Percentiles rank a stretch among this genome's conserved stretches.
phyloP scores from a whole-genome alignment of 30 jellyfish, hydroid and myxozoan species.

The Rhopilema esculentum region DNA sequence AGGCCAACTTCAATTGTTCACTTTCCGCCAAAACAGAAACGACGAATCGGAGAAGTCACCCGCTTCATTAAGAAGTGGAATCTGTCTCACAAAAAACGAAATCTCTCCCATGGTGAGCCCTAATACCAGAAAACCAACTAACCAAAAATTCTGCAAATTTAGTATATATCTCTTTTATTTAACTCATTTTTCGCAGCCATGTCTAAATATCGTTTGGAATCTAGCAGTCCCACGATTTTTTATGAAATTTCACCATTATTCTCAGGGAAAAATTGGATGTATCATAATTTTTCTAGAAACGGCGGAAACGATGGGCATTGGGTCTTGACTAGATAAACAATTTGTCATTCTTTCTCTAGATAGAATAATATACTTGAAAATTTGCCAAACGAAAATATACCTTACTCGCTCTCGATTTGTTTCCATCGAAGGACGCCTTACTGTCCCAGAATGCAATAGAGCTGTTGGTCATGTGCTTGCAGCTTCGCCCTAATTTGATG shows the following conservation, averaged over 20 bases:
- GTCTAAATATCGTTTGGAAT: background rate
- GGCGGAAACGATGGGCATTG: too few relatives aligned
- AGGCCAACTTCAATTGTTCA: slow-evolving; percentile 90
- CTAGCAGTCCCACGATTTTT: background rate
- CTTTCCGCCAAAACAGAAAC: slow-evolving; percentile 43
- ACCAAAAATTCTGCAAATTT: too few relatives aligned
- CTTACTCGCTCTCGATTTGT: background rate
- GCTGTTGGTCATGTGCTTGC: slow-evolving; percentile 95
- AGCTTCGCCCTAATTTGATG: slow-evolving; percentile 88
- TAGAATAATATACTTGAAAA: too few relatives aligned
- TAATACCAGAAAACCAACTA: too few relatives aligned
- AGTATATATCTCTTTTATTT: too few relatives aligned
- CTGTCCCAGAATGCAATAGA: slow-evolving; percentile 82
- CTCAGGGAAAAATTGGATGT: too few relatives aligned
- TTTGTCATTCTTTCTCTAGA: too few relatives aligned
- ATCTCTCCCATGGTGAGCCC: slow-evolving; percentile 51
- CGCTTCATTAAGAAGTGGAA: slow-evolving; percentile 53
- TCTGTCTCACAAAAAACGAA: slow-evolving; percentile 50
- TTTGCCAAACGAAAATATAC: too few relatives aligned
- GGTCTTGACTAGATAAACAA: too few relatives aligned
- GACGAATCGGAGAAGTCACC: slow-evolving; percentile 35
- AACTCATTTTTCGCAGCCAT: background rate
- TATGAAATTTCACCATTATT: background rate
- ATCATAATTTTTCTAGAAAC: too few relatives aligned
- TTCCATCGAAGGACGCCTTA: slow-evolving; percentile 87